Base-by-base conservation (phyloP, 1,140 invertebrate species). In the Nomia melanderi region DNA sequence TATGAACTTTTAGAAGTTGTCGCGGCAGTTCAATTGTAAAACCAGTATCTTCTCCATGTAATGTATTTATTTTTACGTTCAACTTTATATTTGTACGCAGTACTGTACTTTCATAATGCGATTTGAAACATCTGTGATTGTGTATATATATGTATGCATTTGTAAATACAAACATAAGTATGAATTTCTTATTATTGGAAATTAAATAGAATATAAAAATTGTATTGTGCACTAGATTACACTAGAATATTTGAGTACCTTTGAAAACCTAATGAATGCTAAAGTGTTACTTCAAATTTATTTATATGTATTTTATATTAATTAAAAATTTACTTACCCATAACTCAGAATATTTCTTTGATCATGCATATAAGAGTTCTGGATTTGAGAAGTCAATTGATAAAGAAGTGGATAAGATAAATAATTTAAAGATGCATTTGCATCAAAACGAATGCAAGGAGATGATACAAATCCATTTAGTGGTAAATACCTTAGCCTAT, bases 401-500 rank as follows among this genome's bases (percentile, higher is more conserved):
- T 62, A 77, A n/a, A 89, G 72, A 33, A 91, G 69, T 9, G 89
- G 82, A 62, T 89, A 84, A 11, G 89, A 90, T 6, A 91, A 77
- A 74, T 91, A 91, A 81, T 90, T 90, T 25, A 91, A 76, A 47
- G 77, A 72, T 53, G 78, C 60, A 82, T 91, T 91, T 23, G 74
- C 82, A 41, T 88, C 83, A 74, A 90, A 90, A 72, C 70, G 81
- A 41, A 91, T 89, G 31, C 59, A 81, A 12, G 89, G 88, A 53
- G 79, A 63, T 11, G 90, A 89, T 23, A 88, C n/a, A 80, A 91
- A 91, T 70, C 84, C 89, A 75, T 90, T 91, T 31, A 89, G 57
- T 31, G 90, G 90, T 71, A 91, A 86, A 85, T 90, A 88, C 57
- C 67, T 86, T 50, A 91, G 80, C 59, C 87, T 90, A 69, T 17